Percentiles rank a stretch among this genome's conserved stretches.
Conservation (phyloP, 2,113 vertebrate species). For the Barnardius zonarius region DNA sequence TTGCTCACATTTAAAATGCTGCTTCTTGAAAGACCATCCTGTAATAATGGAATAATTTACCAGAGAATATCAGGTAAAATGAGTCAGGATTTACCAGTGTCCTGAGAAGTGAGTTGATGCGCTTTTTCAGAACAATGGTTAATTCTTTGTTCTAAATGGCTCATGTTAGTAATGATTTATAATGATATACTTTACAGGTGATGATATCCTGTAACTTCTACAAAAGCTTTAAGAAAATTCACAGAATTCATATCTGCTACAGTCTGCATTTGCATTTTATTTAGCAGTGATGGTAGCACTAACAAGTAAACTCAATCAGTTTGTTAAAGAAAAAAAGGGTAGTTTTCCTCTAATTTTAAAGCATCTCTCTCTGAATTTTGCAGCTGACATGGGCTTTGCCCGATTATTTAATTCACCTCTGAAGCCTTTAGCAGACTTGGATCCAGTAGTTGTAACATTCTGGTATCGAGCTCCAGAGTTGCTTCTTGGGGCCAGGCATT, state of each 20-base stretch:
- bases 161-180: slow-evolving; percentile 68
- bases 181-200: slow-evolving; percentile 50
- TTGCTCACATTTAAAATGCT: background rate
- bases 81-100: slow-evolving; percentile 55
- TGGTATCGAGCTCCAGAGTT: slow-evolving; percentile 99
- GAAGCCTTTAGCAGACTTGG: slow-evolving; percentile 99
- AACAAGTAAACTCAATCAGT: slow-evolving; percentile 24
- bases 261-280: background rate
- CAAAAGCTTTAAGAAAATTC: slow-evolving; percentile 15
- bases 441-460: slow-evolving; percentile 99
- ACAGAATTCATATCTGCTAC: background rate
- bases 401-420: slow-evolving; percentile 99
- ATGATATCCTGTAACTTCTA: slow-evolving; percentile 28
- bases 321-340: background rate
- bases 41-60: slow-evolving; percentile 13
- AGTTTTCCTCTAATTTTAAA: slow-evolving; percentile 27
- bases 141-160: slow-evolving; percentile 38
- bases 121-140: slow-evolving; percentile 60
- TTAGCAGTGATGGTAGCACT: slow-evolving; percentile 38
- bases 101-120: slow-evolving; percentile 42
- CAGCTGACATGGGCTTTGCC: slow-evolving; percentile 99
- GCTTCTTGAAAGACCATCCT: background rate
- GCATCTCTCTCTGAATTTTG: slow-evolving; percentile 60
- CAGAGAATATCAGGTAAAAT: slow-evolving; percentile 1
- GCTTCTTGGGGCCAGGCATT: slow-evolving; percentile 97